Percentiles rank a stretch among this genome's conserved stretches.
Conservation (phyloP, 2,113 vertebrate species). For the Psophia crepitans region DNA sequence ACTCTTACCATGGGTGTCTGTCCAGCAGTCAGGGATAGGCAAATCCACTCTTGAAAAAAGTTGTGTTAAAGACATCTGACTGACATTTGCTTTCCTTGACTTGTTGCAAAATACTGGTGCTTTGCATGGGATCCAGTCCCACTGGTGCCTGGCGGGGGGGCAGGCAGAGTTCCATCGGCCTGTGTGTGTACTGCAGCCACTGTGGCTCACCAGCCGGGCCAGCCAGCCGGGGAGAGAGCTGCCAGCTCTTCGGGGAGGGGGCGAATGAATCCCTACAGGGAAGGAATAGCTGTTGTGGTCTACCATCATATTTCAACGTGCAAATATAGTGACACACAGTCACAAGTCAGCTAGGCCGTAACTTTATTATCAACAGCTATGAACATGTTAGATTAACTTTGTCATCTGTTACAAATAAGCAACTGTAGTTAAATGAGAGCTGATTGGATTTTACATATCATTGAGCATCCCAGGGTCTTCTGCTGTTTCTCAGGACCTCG, state of each 20-base stretch:
- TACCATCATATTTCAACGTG: background rate
- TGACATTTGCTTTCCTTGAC: background rate
- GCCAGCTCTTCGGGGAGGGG: accelerated
- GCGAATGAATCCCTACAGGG: background rate
- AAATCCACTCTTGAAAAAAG: background rate
- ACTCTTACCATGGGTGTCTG: background rate
- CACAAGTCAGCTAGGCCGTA: background rate
- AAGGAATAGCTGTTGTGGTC: background rate
- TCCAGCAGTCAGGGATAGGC: background rate
- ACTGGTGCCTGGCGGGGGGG: background rate
- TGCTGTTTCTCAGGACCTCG: background rate
- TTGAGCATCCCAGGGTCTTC: background rate
- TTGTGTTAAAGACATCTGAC: background rate
- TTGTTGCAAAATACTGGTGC: background rate
- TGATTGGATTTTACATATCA: background rate
- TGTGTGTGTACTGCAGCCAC: background rate
- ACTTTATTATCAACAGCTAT: background rate
- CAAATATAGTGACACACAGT: background rate
- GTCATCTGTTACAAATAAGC: background rate
- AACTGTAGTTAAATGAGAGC: background rate
- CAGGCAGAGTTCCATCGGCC: background rate
- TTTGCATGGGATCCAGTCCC: background rate
- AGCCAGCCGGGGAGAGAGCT: background rate
- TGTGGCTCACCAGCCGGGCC: background rate
- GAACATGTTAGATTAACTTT: background rate